Conservation (phyloP, 2,888 invertebrate genomes). For the Malachius bipustulatus region DNA sequence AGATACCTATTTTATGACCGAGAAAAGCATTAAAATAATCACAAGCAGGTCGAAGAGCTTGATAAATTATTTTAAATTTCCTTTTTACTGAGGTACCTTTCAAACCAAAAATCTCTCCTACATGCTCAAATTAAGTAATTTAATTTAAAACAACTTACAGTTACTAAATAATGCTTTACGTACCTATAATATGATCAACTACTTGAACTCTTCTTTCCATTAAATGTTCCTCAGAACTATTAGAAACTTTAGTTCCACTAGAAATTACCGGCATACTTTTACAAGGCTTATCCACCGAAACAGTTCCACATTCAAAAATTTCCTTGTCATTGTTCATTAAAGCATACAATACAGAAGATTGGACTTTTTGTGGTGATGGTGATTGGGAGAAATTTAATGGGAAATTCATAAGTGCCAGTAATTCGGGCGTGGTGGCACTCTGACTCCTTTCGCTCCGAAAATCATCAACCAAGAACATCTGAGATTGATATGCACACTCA, state of each 20-base stretch:
- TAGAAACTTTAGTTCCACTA: not conserved
- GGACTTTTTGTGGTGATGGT: slow-evolving; percentile 1
- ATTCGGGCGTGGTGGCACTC: not conserved
- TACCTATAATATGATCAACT: too few species aligned
- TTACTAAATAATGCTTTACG: too few species aligned
- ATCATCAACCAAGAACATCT: not conserved
- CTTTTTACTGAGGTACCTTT: too few species aligned
- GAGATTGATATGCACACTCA: slow-evolving; percentile 1
- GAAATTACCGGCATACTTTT: not conserved
- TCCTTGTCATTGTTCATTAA: not conserved
- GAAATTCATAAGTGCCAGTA: not conserved
- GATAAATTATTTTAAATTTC: too few species aligned
- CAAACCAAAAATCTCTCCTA: too few species aligned
- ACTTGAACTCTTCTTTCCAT: too few species aligned
- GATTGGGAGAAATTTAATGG: not conserved
- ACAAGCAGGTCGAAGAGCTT: too few species aligned
- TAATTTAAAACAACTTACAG: too few species aligned
- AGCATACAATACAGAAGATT: not conserved
- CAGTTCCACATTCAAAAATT: not conserved
- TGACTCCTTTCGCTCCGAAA: not conserved
- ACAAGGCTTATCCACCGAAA: not conserved
- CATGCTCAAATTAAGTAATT: too few species aligned
- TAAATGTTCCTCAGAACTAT: too few species aligned
- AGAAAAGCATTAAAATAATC: too few species aligned
- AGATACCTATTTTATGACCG: too few species aligned